These are phyloP conservation scores for Bergia puertoricense DNA, from an alignment of 92 coral and sea anemone genomes.

Conservation along the genomic window DNA sequence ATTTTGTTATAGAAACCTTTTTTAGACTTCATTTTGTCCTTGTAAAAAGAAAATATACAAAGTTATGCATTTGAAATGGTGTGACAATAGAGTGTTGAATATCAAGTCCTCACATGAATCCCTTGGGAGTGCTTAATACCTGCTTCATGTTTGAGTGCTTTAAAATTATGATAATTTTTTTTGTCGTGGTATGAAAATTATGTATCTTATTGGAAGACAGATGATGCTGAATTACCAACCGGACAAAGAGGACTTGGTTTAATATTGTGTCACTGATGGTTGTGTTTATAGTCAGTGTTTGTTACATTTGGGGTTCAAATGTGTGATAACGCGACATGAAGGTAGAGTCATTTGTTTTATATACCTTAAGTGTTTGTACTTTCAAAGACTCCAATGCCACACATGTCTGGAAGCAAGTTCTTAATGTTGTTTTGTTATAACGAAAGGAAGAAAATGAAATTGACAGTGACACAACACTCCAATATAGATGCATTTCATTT, in stretches of 20 bases:
- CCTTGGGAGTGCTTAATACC: slow-evolving; percentile 19
- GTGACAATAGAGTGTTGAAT: slow-evolving; percentile 1
- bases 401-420: not conserved
- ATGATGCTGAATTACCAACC: not conserved
- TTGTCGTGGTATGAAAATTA: slow-evolving; percentile 24
- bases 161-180: slow-evolving; percentile 11
- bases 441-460: not conserved
- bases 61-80: not conserved
- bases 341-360: not conserved
- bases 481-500: not conserved
- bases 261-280: slow-evolving; percentile 2
- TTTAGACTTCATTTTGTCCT: not conserved
- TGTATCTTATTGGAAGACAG: slow-evolving; percentile 12
- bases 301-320: not conserved
- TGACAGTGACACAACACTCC: not conserved
- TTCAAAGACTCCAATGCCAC: not conserved
- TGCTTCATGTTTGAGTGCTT: slow-evolving; percentile 9
- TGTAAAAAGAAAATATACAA: not conserved
- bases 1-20: not conserved
- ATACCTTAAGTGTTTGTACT: not conserved
- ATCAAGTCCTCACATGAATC: not conserved
- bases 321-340: slow-evolving; percentile 12
- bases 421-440: not conserved
- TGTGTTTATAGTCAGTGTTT: not conserved
- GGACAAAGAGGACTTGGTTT: slow-evolving; percentile 1